Evolutionary conservation across 2,113 vertebrate genomes (phyloP).

Genomic region (Gadus chalcogrammus): DNA sequence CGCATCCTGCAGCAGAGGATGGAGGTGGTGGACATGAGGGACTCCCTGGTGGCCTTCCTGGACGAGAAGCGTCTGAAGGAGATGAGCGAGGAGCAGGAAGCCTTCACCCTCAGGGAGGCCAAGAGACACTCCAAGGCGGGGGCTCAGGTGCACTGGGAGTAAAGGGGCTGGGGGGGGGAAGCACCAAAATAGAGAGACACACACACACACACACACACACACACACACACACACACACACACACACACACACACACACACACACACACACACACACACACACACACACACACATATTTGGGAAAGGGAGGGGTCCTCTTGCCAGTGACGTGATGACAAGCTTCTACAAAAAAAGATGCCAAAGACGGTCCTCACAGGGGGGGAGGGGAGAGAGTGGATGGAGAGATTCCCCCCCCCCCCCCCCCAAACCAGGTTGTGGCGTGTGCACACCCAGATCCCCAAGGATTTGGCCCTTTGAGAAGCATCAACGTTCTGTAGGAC

Average conservation of each 20-base stretch:
- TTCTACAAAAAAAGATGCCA: slow-evolving; percentile 49
- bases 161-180: slow-evolving; percentile 7
- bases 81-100: slow-evolving; percentile 67
- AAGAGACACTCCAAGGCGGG: slow-evolving; percentile 61
- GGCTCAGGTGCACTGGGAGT: slow-evolving; percentile 73
- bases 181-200: no score
- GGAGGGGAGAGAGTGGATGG: neutral
- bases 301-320: neutral
- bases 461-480: neutral
- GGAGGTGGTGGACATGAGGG: slow-evolving; percentile 85
- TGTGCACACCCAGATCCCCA: neutral
- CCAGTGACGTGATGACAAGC: no score
- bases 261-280: neutral
- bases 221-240: no score
- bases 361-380: slow-evolving; percentile 41
- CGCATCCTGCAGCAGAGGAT: slow-evolving; percentile 77
- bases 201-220: no score
- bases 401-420: neutral
- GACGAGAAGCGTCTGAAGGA: slow-evolving; percentile 86
- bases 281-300: neutral
- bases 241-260: no score
- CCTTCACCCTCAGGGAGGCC: slow-evolving; percentile 63
- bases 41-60: slow-evolving; percentile 82
- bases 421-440: no score
- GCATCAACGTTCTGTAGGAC: neutral